phyloP scores from a whole-genome alignment of 2,797 vertebrate species.

The Syngnathus rostellatus region DNA sequence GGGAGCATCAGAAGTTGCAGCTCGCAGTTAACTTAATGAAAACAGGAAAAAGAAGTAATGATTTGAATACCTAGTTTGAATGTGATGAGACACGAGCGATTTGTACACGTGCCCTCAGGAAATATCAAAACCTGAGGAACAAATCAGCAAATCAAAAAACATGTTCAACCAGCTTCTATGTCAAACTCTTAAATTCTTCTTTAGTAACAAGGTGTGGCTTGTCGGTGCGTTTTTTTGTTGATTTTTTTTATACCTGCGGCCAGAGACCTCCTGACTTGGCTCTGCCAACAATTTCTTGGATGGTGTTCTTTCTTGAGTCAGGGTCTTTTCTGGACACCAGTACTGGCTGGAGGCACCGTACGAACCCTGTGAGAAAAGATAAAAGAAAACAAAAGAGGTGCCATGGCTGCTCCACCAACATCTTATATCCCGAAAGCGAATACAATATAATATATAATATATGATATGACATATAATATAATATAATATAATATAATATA shows the following conservation, averaged over 20 bases:
- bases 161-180: too few species aligned
- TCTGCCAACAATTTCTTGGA: constrained; percentile 80
- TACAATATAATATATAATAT: too few species aligned
- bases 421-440: too few species aligned
- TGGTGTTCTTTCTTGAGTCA: constrained; percentile 89
- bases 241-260: constrained; percentile 86
- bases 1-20: neutral
- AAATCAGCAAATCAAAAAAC: constrained; percentile 23
- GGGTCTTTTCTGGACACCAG: constrained; percentile 87
- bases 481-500: too few species aligned
- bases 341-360: constrained; percentile 85
- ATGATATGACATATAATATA: too few species aligned
- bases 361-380: constrained; percentile 67
- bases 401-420: too few species aligned
- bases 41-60: neutral
- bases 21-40: neutral
- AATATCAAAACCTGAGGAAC: constrained; percentile 84
- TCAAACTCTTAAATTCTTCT: neutral
- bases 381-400: too few species aligned
- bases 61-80: constrained; percentile 83
- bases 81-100: constrained; percentile 94
- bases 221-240: neutral
- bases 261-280: constrained; percentile 81
- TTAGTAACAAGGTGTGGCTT: neutral
- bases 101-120: constrained; percentile 96